A percentile compares a stretch with the other conserved stretches of the same genome.
Evolutionary conservation across 2,113 vertebrate genomes (phyloP).

Genomic region (Ancistrus triradiatus): DNA sequence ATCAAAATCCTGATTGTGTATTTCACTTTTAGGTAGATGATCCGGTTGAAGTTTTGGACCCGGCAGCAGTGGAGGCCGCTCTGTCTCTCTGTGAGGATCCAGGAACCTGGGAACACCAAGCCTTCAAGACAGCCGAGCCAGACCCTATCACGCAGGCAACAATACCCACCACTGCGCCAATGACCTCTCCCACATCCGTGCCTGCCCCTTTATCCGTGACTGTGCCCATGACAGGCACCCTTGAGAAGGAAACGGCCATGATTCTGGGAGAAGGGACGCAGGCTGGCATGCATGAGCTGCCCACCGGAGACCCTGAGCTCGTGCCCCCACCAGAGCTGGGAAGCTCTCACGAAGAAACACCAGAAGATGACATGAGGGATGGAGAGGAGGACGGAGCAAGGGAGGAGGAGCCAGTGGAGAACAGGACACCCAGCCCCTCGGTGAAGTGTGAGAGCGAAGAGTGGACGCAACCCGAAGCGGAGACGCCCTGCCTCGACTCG

Average conservation of each 20-base stretch:
- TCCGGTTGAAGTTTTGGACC: conserved; percentile 90
- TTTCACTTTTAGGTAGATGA: conserved; percentile 86
- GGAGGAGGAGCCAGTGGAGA: conserved; percentile 65
- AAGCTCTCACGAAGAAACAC: conserved; percentile 42
- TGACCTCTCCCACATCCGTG: background rate
- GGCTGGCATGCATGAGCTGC: background rate
- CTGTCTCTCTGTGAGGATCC: conserved; percentile 85
- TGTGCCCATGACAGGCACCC: background rate
- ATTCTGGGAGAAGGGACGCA: conserved; percentile 16
- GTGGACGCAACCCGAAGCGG: conserved; percentile 66
- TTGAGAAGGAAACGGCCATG: conserved; percentile 48
- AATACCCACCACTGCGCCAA: background rate
- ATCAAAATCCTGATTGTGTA: too few relatives aligned
- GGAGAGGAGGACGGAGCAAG: conserved; percentile 67
- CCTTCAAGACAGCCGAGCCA: conserved; percentile 57
- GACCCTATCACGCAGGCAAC: conserved; percentile 24
- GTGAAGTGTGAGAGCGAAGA: conserved; percentile 71
- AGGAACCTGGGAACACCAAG: conserved; percentile 84
- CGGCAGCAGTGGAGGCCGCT: conserved; percentile 92
- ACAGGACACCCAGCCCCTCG: conserved; percentile 60
- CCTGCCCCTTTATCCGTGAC: conserved; percentile 1
- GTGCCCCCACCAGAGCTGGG: background rate
- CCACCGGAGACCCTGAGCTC: background rate
- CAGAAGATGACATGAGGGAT: conserved; percentile 48
- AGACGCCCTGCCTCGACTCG: conserved; percentile 70